Percentiles rank a stretch among this genome's conserved stretches.
phyloP scores from a whole-genome alignment of 2,888 invertebrate genomes.

The Aphelenchoides bicaudatus region DNA sequence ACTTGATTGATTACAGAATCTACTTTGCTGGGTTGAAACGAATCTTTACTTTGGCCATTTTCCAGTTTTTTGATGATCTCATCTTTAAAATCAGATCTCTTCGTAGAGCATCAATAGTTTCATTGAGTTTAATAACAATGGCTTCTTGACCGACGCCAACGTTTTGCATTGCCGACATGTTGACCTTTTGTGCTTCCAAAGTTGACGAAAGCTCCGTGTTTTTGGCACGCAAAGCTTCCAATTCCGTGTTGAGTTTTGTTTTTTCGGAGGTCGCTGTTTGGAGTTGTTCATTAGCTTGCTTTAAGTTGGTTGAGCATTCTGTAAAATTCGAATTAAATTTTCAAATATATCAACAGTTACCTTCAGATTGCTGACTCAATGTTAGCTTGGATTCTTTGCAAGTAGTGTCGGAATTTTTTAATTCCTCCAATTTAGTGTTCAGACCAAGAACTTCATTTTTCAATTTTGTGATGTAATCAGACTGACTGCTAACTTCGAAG shows the following conservation, averaged over 20 bases:
- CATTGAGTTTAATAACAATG: constrained; percentile 30
- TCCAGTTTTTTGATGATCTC: constrained; percentile 27
- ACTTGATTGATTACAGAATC: background rate
- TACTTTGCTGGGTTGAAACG: background rate
- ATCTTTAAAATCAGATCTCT: constrained; percentile 29
- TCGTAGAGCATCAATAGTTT: constrained; percentile 24
- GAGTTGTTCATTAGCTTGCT: constrained; percentile 2
- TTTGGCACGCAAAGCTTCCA: constrained; percentile 5
- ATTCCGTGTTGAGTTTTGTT: constrained; percentile 4
- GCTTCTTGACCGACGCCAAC: constrained; percentile 28
- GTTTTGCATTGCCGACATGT: constrained; percentile 23
- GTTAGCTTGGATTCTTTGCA: constrained; percentile 20
- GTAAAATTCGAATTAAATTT: constrained; percentile 1
- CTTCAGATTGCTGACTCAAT: constrained; percentile 20
- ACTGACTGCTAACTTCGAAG: constrained; percentile 21
- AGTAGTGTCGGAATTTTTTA: constrained; percentile 14
- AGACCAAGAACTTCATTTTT: constrained; percentile 32
- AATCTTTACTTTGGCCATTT: background rate
- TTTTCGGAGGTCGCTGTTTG: constrained; percentile 10
- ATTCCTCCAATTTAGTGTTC: constrained; percentile 20
- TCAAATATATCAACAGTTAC: no score
- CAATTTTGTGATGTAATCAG: constrained; percentile 29
- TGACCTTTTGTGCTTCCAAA: constrained; percentile 22
- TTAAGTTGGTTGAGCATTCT: constrained; percentile 20
- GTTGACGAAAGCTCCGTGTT: constrained; percentile 5